Conservation (phyloP, 2,797 vertebrate genomes). For the Trematomus bernacchii region DNA sequence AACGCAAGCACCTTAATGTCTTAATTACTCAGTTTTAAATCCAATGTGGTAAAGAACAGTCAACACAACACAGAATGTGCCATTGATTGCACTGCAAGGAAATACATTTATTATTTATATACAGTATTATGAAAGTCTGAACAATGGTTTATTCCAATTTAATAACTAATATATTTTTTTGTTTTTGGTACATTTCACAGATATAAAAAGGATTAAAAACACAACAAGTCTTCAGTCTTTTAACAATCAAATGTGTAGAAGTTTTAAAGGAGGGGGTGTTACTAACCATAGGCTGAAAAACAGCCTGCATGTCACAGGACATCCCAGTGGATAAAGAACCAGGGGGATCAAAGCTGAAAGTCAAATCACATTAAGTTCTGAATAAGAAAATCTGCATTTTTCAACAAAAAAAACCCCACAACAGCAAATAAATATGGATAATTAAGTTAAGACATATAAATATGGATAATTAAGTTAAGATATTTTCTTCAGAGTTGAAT, state of each 20-base stretch:
- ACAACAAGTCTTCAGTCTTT: too few relatives aligned
- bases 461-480: constrained; percentile 7
- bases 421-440: not conserved
- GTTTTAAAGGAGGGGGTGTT: not conserved
- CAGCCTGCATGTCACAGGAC: constrained; percentile 88
- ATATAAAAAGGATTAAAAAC: too few relatives aligned
- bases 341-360: constrained; percentile 89
- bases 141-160: too few relatives aligned
- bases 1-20: not conserved
- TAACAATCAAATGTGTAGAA: not conserved
- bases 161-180: too few relatives aligned
- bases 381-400: constrained; percentile 1
- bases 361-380: constrained; percentile 37
- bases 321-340: constrained; percentile 90
- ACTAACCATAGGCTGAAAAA: constrained; percentile 92
- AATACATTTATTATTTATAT: not conserved
- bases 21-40: not conserved
- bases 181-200: too few relatives aligned
- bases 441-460: too few relatives aligned
- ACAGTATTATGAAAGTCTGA: not conserved
- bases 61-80: not conserved
- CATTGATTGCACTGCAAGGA: not conserved
- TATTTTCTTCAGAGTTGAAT: not conserved
- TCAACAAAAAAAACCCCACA: not conserved
- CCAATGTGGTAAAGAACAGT: not conserved